phyloP scores from a whole-genome alignment of 2,797 vertebrate genomes.

The Mus caroli region DNA sequence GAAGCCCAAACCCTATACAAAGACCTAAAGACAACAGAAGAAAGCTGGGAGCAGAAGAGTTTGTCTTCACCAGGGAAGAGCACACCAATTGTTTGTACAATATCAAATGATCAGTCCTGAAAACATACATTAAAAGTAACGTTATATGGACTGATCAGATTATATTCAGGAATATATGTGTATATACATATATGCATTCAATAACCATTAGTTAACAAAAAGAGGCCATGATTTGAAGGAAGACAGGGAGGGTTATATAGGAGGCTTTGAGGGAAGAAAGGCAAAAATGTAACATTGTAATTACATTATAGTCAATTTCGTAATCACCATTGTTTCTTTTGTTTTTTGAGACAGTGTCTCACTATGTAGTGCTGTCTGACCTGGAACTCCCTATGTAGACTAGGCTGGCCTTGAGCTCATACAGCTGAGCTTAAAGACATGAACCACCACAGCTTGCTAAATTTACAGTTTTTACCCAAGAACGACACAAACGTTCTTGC shows the following conservation, averaged over 20 bases:
- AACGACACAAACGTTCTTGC: constrained; percentile 17
- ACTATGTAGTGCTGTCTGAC: not conserved
- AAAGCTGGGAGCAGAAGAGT: not conserved
- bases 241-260: not conserved
- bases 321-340: not conserved
- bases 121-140: not conserved
- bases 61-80: not conserved
- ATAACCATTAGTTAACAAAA: not conserved
- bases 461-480: constrained; percentile 35
- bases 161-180: not conserved
- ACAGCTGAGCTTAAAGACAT: not conserved
- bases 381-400: not conserved
- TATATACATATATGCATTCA: not conserved
- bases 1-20: not conserved
- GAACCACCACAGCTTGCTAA: not conserved
- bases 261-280: not conserved
- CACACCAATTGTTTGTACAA: not conserved
- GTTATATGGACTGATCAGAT: not conserved
- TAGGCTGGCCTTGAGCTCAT: not conserved
- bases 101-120: not conserved
- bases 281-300: not conserved
- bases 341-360: not conserved
- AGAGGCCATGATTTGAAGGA: not conserved
- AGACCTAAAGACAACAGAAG: not conserved
- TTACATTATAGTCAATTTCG: not conserved